These are phyloP conservation scores for Aegithalos caudatus DNA, from an alignment of 2,113 vertebrate genomes.

Conservation along the genomic window DNA sequence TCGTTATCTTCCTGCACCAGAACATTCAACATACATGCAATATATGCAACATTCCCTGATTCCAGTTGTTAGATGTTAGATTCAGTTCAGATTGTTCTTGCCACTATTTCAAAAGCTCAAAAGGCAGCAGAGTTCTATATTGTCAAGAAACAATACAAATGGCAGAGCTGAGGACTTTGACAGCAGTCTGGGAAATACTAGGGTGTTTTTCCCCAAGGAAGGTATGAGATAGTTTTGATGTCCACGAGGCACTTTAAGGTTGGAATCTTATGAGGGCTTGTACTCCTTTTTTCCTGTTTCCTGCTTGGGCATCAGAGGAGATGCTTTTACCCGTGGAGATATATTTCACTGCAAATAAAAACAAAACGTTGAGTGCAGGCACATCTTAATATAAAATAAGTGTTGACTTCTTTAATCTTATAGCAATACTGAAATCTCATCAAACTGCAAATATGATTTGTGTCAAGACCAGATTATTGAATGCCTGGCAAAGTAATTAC, in stretches of 20 bases:
- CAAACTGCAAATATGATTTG: conserved; percentile 6
- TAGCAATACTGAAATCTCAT: neutral
- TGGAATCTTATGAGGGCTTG: neutral
- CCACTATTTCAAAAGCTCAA: neutral
- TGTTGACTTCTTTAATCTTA: conserved; percentile 7
- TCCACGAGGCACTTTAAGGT: neutral
- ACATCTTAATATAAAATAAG: neutral
- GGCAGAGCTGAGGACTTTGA: neutral
- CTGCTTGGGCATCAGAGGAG: neutral
- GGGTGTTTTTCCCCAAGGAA: neutral
- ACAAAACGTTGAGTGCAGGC: neutral
- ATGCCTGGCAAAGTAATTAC: conserved; percentile 47
- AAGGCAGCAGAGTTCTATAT: neutral
- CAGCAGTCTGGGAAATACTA: neutral
- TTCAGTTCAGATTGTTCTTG: neutral
- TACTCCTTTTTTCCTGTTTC: neutral
- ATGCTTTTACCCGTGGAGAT: neutral
- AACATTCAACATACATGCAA: neutral
- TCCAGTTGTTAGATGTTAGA: neutral
- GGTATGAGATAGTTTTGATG: neutral
- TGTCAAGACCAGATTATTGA: conserved; percentile 26
- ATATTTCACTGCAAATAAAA: neutral
- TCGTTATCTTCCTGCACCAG: neutral
- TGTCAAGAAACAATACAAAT: neutral
- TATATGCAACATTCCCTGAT: fast-evolving